A percentile compares a stretch with the other conserved stretches of the same genome.
Evolutionary conservation across 1,140 invertebrate species (phyloP).

Genomic region (Pseudomyrmex sp.): DNA sequence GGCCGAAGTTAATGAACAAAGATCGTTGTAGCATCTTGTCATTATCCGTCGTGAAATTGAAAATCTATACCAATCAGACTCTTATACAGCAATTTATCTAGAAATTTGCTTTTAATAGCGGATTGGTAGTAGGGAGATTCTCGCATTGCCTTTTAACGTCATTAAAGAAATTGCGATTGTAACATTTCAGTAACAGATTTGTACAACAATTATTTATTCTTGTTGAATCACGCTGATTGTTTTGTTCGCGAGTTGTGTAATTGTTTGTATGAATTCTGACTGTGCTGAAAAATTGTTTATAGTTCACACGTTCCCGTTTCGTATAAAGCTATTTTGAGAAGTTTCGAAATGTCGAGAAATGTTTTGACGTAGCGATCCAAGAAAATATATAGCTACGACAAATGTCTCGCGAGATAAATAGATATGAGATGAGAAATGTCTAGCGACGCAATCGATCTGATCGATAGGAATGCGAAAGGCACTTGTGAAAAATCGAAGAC

Average conservation of each 20-base stretch:
- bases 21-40: constrained; percentile 37
- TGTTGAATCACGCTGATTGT: not conserved
- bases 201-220: constrained; percentile 1
- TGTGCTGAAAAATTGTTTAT: not conserved
- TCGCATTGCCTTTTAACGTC: not conserved
- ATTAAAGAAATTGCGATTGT: not conserved
- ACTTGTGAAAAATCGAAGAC: constrained; percentile 1
- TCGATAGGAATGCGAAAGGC: constrained; percentile 26
- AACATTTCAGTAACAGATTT: not conserved
- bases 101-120: constrained; percentile 19
- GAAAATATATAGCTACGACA: constrained; percentile 2
- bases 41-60: constrained; percentile 36
- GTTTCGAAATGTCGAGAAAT: not conserved
- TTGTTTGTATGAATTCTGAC: not conserved
- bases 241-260: not conserved
- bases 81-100: constrained; percentile 10
- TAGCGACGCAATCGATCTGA: constrained; percentile 4
- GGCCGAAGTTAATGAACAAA: constrained; percentile 54
- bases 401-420: not conserved
- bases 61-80: constrained; percentile 8
- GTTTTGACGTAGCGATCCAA: not conserved
- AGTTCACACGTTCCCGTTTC: not conserved
- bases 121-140: not conserved
- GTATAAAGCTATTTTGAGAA: not conserved
- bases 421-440: not conserved